Evolutionary conservation across 2,888 invertebrate genomes (phyloP).

Genomic region (Pachydiplax longipennis): DNA sequence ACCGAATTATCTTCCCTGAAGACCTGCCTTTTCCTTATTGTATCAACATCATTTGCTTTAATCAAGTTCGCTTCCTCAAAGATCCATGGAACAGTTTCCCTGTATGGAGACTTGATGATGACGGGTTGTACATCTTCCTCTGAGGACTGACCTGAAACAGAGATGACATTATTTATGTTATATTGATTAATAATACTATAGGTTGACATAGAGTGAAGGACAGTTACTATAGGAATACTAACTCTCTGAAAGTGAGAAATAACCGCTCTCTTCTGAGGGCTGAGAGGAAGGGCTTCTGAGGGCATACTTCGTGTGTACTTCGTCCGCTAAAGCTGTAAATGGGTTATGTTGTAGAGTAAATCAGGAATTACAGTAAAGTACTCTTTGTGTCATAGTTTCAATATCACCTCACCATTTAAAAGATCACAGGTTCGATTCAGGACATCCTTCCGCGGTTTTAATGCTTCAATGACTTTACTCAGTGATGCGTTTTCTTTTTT

Average conservation of each 20-base stretch:
- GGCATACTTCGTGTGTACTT: not conserved
- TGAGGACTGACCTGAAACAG: not conserved
- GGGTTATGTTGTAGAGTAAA: not conserved
- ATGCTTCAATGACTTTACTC: not conserved
- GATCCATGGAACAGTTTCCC: not conserved
- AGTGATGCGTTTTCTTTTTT: not conserved
- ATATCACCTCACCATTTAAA: not conserved
- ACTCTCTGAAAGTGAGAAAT: not conserved
- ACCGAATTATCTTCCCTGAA: not conserved
- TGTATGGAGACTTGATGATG: not conserved
- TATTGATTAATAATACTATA: not conserved
- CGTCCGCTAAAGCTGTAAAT: not conserved
- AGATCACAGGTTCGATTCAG: not conserved
- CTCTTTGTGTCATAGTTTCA: not conserved
- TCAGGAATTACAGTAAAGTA: too few species aligned
- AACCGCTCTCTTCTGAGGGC: slow-evolving; percentile 7
- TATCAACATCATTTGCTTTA: not conserved
- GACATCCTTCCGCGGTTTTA: not conserved
- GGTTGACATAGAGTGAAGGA: too few species aligned
- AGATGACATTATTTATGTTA: not conserved
- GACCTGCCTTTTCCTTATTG: not conserved
- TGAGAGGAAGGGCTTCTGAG: too few species aligned
- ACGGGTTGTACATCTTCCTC: not conserved
- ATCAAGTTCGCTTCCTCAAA: not conserved
- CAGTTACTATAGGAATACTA: not conserved